Evolutionary conservation across 2,888 invertebrate species (phyloP).

Genomic region (Caenorhabditis sp.): DNA sequence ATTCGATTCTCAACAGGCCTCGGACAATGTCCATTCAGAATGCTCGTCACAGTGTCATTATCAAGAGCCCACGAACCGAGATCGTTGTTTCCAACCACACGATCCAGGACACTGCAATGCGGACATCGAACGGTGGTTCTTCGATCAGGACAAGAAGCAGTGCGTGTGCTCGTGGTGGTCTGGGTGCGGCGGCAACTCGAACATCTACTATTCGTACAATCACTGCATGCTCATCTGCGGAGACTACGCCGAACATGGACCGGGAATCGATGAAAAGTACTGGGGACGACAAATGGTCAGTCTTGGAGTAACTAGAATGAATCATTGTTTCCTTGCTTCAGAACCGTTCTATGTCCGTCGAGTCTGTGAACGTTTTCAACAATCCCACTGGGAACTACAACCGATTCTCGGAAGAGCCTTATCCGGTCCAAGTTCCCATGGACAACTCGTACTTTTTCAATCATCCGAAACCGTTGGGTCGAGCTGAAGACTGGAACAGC

Average conservation of each 20-base stretch:
- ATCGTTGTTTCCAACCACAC: conserved; percentile 70
- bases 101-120: conserved; percentile 69
- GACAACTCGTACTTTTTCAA: conserved; percentile 8
- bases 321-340: too few species aligned
- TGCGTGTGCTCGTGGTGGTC: conserved; percentile 74
- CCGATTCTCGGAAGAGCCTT: conserved; percentile 23
- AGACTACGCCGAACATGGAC: conserved; percentile 61
- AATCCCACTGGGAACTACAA: conserved; percentile 22
- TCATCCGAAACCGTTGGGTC: conserved; percentile 13
- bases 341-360: conserved; percentile 55
- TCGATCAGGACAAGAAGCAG: conserved; percentile 66
- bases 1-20: not conserved
- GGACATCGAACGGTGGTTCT: conserved; percentile 72
- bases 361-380: conserved; percentile 50
- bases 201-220: conserved; percentile 70
- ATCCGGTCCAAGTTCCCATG: conserved; percentile 52
- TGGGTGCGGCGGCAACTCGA: conserved; percentile 72
- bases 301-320: too few species aligned
- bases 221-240: conserved; percentile 74
- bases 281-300: conserved; percentile 58
- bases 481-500: conserved; percentile 30
- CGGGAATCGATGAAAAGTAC: conserved; percentile 64
- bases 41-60: conserved; percentile 66
- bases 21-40: conserved; percentile 57
- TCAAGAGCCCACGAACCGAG: conserved; percentile 53